Evolutionary conservation across 2,888 invertebrate species (phyloP), one percentile per base, ranked within the genome.

Genomic region (Cloeon dipterum): DNA sequence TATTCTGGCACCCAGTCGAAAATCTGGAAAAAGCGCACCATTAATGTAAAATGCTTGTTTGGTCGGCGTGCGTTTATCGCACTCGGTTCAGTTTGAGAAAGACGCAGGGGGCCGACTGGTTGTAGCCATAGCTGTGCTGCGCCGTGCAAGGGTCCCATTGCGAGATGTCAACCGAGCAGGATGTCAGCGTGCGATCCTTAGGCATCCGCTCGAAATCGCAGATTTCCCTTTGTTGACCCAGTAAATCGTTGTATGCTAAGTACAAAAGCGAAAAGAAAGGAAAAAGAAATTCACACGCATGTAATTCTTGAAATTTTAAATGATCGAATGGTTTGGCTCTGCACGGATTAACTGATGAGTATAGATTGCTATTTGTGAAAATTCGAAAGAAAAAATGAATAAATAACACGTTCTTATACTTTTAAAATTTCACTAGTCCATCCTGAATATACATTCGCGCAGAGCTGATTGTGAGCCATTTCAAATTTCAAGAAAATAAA

Each of bases 61-160:
- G 8, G 8, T 8, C 25, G n/a, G n/a, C n/a, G n/a, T 25, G n/a
- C n/a, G 8, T 25, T 23, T 8, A 23, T 7, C 16, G 55, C 55
- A 76, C 77, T 59, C 69, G 75, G 55, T 89, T 89, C 37, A 89
- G 56, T 54, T 88, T 88, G 40, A 89, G 61, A 47, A 83, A 70
- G 42, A 89, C 58, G 54, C 89, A 89, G 4, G 88, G 88, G 26
- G 69, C 63, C n/a, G 74, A 71, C 33, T 64, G 58, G 39, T 65
- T 63, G 52, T 71, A 86, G 8, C 85, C 81, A 49, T 73, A 88
- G 8, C 53, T 48, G 26, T 37, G 37, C 2, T 46, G 43, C 2
- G 55, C 50, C 2, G 63, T 57, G 46, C 75, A 75, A 3, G 57
- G 54, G 26, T 62, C 55, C 4, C 49, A 38, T n/a, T 19, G 34